Evolutionary conservation across 2,888 invertebrate species (phyloP).

Genomic region (Caenorhabditis becei): DNA sequence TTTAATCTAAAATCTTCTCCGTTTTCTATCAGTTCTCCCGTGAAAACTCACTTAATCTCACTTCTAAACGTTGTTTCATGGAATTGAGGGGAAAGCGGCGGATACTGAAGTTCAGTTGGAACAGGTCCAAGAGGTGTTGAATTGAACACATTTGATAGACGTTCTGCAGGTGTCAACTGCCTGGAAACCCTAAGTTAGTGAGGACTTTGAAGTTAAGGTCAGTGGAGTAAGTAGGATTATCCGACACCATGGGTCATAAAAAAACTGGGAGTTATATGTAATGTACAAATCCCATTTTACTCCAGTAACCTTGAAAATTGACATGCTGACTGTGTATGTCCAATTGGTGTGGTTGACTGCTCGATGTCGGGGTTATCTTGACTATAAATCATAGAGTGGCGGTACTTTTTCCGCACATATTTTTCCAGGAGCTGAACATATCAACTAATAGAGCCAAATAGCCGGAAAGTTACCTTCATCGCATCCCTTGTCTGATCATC

Average conservation of each 20-base stretch:
- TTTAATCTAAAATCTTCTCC: conserved; percentile 26
- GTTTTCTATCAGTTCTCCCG: not conserved
- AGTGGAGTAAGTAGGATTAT: too few relatives aligned
- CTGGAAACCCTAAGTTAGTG: conserved; percentile 16
- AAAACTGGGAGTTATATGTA: too few relatives aligned
- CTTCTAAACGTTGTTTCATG: conserved; percentile 55
- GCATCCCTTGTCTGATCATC: conserved; percentile 69
- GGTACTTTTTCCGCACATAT: conserved; percentile 58
- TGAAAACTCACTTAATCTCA: conserved; percentile 59
- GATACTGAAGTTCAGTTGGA: conserved; percentile 17
- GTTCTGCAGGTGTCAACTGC: conserved; percentile 52
- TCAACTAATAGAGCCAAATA: too few relatives aligned
- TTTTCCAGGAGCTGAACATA: conserved; percentile 66
- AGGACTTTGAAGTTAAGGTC: not conserved
- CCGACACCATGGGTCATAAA: too few relatives aligned
- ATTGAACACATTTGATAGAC: conserved; percentile 55
- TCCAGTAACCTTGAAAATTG: conserved; percentile 48
- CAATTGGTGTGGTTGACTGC: conserved; percentile 39
- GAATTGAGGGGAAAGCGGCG: conserved; percentile 30
- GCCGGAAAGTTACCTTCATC: conserved; percentile 70
- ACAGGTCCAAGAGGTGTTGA: conserved; percentile 38
- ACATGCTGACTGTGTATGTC: conserved; percentile 59
- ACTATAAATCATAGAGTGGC: conserved; percentile 29
- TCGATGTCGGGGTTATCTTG: conserved; percentile 39
- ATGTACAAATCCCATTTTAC: too few relatives aligned